Base-by-base conservation (phyloP, 2,113 vertebrate species). In the Zapornia atra region DNA sequence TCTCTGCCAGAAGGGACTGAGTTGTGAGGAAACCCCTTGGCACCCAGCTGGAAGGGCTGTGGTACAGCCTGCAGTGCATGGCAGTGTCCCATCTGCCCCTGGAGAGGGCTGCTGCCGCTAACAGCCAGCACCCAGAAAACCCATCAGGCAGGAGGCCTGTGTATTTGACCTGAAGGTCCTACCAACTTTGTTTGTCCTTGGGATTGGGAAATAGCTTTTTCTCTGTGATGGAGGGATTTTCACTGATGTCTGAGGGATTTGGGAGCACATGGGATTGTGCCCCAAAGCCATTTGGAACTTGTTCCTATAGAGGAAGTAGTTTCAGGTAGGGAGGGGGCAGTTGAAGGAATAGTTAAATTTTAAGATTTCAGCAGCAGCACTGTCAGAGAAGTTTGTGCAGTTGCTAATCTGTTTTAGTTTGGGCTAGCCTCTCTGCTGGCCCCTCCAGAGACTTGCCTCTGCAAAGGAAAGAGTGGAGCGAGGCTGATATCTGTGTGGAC, bases 51-150 rank as follows among this genome's bases (percentile, higher is more conserved):
- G 68, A 86, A 46, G 36, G 25, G n/a, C 36, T 16, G 4, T 0
- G 2, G 29, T 34, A 33, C 65, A 81, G 0, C 15, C 33, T 72
- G 28, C 36, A 24, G 29, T 9, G 7, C 46, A 31, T 0, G 0
- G 26, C 50, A 25, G 38, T n/a, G 14, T 66, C 36, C 22, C 46
- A 0, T 46, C 61, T 71, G 36, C 12, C 28, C 34, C 25, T 3
- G 0, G 29, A 46, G 33, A 38, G 33, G 31, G 16, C 44, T 93
- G 5, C 28, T 81, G 26, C 82, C 31, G 17, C 31, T 12, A 19
- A 13, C 38, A 28, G 11, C n/a, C 1, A 0, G 44, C 20, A 34
- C 42, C 19, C 48, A 68, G 36, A 65, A 75, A 64, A 16, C 19
- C 76, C 9, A 8, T 9, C 57, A 34, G 54, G 24, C 36, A 63